These are phyloP conservation scores for Drosophila lowei DNA, from an alignment of 1,140 invertebrate genomes.

Conservation along the genomic window DNA sequence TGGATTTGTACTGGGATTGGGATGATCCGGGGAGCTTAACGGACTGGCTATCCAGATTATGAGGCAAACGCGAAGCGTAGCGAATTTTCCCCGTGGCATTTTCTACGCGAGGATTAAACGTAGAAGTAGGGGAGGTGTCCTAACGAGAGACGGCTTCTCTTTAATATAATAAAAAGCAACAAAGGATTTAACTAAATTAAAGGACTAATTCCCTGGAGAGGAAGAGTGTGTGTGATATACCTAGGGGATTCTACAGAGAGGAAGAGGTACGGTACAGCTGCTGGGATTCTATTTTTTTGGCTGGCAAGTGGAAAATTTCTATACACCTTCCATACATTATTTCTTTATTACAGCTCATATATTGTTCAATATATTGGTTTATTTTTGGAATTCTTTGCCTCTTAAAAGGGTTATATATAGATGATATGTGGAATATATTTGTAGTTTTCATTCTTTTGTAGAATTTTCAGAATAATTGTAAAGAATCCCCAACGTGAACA, in stretches of 20 bases:
- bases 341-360: neutral
- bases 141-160: slow-evolving; percentile 27
- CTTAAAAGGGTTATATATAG: no score
- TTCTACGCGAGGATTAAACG: slow-evolving; percentile 46
- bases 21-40: slow-evolving; percentile 71
- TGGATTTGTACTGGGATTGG: slow-evolving; percentile 63
- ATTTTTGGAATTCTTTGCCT: no score
- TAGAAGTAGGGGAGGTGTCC: slow-evolving; percentile 14
- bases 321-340: neutral
- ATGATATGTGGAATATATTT: no score
- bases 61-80: slow-evolving; percentile 11
- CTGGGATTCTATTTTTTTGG: neutral
- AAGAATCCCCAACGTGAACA: no score
- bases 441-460: no score
- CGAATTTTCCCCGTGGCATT: slow-evolving; percentile 53
- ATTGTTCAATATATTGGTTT: neutral
- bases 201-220: slow-evolving; percentile 11
- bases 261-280: slow-evolving; percentile 9
- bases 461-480: no score
- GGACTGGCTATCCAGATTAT: slow-evolving; percentile 60
- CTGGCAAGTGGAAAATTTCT: neutral
- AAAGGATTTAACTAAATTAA: slow-evolving; percentile 72
- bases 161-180: slow-evolving; percentile 73
- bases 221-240: neutral
- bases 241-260: neutral